These are phyloP conservation scores for Octomys mimax DNA, from an alignment of 2,797 vertebrate species.

Conservation along the genomic window DNA sequence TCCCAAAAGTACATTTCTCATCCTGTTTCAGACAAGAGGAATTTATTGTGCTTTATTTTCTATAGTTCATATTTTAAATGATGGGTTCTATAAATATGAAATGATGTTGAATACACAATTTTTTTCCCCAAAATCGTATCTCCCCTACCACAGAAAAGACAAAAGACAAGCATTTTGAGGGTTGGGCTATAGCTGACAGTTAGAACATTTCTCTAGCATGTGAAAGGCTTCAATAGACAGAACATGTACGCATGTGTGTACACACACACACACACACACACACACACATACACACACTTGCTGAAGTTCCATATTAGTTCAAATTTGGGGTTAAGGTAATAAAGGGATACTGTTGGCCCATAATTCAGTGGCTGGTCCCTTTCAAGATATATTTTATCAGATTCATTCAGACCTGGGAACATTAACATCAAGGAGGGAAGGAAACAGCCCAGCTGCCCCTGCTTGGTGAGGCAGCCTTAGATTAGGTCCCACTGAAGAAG, in stretches of 20 bases:
- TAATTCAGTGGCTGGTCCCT: background rate
- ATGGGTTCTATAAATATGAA: background rate
- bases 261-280: background rate
- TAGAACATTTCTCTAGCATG: background rate
- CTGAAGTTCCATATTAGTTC: background rate
- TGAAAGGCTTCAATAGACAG: background rate
- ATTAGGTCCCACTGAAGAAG: background rate
- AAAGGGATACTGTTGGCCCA: background rate
- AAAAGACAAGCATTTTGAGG: background rate
- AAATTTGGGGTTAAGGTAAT: background rate
- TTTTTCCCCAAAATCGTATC: background rate
- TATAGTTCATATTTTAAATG: background rate
- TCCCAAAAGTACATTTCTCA: background rate
- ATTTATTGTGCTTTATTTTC: background rate
- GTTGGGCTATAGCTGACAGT: background rate
- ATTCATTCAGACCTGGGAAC: background rate
- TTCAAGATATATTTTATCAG: background rate
- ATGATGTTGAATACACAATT: background rate
- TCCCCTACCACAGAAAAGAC: background rate
- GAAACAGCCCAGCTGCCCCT: background rate
- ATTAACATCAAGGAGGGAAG: background rate
- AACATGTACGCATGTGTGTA: background rate
- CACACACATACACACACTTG: background rate
- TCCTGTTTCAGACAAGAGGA: background rate
- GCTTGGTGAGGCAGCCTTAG: background rate